Evolutionary conservation across 1,140 invertebrate species (phyloP).

Genomic region (Papilio polyxenes): DNA sequence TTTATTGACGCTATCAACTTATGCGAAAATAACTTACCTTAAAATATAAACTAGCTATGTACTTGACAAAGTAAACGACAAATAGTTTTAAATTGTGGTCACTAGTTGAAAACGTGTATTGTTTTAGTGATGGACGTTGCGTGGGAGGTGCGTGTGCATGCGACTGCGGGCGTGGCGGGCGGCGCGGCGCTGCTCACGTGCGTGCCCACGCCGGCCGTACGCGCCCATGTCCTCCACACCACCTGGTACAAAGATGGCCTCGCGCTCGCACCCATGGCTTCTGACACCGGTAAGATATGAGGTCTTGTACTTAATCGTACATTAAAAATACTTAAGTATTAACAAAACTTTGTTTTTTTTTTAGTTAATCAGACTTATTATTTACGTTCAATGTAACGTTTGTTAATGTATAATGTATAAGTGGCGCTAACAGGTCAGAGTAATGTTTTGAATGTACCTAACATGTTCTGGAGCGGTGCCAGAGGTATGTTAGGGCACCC

Average conservation of each 20-base stretch:
- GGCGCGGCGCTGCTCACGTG: conserved; percentile 88
- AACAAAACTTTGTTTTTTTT: no score
- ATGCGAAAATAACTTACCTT: no score
- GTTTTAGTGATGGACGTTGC: conserved; percentile 82
- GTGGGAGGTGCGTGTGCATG: conserved; percentile 82
- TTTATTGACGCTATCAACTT: background rate
- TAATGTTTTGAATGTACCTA: conserved; percentile 46
- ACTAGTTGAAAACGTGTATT: conserved; percentile 36
- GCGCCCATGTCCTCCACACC: conserved; percentile 86
- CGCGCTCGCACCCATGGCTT: conserved; percentile 60
- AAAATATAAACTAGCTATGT: no score
- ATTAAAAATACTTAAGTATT: no score
- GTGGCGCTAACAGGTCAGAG: conserved; percentile 48
- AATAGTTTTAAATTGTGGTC: no score
- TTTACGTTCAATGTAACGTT: no score
- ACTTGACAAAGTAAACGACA: no score
- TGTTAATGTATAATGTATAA: background rate
- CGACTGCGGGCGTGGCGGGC: conserved; percentile 81
- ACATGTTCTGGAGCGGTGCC: conserved; percentile 57
- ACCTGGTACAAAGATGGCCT: conserved; percentile 85
- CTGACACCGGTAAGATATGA: conserved; percentile 72
- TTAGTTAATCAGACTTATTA: no score
- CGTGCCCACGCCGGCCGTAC: conserved; percentile 84
- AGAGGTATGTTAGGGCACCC: conserved; percentile 47
- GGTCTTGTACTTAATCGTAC: no score